These are phyloP conservation scores for Dermochelys coriacea DNA, from an alignment of 2,797 vertebrate species.

Conservation along the genomic window DNA sequence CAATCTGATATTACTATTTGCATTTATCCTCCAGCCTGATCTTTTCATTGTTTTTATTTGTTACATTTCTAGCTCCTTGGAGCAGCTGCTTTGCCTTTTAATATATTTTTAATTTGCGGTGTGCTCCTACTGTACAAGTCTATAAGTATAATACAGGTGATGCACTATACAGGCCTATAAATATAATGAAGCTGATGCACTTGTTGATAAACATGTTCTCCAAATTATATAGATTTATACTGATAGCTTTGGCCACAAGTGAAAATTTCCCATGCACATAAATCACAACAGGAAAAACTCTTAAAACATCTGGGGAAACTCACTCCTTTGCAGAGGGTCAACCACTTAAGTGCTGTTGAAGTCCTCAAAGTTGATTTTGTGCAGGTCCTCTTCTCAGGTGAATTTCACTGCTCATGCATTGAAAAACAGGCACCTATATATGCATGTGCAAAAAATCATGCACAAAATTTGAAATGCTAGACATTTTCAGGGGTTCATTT, in stretches of 20 bases:
- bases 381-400: not conserved
- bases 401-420: not conserved
- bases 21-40: fast-evolving
- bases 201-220: not conserved
- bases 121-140: not conserved
- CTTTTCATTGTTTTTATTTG: not conserved
- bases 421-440: not conserved
- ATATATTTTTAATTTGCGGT: not conserved
- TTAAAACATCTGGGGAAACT: not conserved
- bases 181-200: not conserved
- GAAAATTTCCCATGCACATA: not conserved
- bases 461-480: not conserved
- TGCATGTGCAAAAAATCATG: not conserved
- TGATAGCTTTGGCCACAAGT: not conserved
- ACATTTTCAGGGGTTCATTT: not conserved
- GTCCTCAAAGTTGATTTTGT: not conserved
- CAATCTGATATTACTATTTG: not conserved
- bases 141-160: not conserved
- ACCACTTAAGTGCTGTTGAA: not conserved
- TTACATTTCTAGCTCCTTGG: not conserved
- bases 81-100: not conserved
- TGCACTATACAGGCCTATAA: not conserved
- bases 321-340: not conserved
- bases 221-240: not conserved
- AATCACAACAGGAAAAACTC: not conserved